Evolutionary conservation across 2,797 vertebrate genomes (phyloP).

Genomic region (Propithecus deckenii): DNA sequence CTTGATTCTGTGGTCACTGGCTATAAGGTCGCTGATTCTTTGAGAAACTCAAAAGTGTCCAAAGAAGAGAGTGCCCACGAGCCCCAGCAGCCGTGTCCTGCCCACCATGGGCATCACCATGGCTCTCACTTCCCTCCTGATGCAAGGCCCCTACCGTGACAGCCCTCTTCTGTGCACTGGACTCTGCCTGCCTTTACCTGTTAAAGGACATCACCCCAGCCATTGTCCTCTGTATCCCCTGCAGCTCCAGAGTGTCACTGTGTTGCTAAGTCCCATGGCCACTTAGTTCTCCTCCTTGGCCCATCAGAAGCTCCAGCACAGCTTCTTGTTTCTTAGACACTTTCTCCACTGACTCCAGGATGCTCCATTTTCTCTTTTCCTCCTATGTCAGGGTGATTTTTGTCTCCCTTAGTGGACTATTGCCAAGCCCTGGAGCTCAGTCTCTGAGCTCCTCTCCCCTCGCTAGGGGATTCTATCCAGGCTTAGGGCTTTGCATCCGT

Average conservation of each 20-base stretch:
- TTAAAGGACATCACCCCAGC: not conserved
- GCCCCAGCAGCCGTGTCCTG: no score
- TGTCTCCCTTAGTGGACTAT: fast-evolving
- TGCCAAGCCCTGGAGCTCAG: not conserved
- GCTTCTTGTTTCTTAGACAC: not conserved
- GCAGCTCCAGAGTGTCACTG: no score
- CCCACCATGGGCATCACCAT: fast-evolving
- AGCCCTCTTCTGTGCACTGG: no score
- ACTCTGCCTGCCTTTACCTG: not conserved
- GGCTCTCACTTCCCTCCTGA: not conserved
- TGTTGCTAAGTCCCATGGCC: no score
- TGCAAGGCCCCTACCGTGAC: not conserved
- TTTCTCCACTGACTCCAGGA: not conserved
- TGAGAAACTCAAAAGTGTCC: not conserved
- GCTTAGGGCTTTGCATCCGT: not conserved
- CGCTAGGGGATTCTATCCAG: not conserved
- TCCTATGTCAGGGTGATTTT: not conserved
- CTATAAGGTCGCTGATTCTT: not conserved
- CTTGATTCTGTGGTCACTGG: not conserved
- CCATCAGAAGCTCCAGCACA: not conserved
- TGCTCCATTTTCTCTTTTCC: not conserved
- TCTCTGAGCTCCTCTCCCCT: not conserved
- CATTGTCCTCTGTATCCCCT: no score
- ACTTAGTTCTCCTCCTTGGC: no score
- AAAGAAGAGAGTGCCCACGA: not conserved